Evolutionary conservation across 1,140 invertebrate species (phyloP).

Genomic region (Neodiprion fabricii): DNA sequence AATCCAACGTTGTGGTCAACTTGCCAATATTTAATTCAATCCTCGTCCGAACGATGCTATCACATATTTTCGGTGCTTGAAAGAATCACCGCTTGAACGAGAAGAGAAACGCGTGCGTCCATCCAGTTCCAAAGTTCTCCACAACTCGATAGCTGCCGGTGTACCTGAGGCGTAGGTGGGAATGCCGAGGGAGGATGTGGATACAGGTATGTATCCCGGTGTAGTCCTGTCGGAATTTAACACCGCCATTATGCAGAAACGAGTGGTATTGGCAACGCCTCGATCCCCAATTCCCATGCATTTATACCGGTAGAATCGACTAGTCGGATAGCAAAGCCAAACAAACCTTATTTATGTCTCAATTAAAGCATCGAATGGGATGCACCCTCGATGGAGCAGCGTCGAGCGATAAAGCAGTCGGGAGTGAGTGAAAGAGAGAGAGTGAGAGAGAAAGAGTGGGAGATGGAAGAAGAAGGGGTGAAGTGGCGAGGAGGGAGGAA

Average conservation of each 20-base stretch:
- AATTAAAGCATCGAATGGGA: slow-evolving; percentile 63
- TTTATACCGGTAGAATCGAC: slow-evolving; percentile 40
- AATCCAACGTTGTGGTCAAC: too few species aligned
- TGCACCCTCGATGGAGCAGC: slow-evolving; percentile 62
- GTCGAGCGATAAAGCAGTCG: slow-evolving; percentile 62
- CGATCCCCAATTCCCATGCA: slow-evolving; percentile 59
- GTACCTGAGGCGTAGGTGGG: too few species aligned
- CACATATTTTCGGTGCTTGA: too few species aligned
- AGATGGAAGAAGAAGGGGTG: slow-evolving; percentile 24
- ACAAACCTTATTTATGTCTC: slow-evolving; percentile 65
- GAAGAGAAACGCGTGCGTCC: too few species aligned
- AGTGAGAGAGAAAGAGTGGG: slow-evolving; percentile 25
- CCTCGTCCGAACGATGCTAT: too few species aligned
- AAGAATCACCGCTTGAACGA: too few species aligned
- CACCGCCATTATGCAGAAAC: slow-evolving; percentile 59
- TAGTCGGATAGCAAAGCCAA: slow-evolving; percentile 58
- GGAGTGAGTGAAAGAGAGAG: slow-evolving; percentile 41
- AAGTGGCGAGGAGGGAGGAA: slow-evolving; percentile 26
- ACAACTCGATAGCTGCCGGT: too few species aligned
- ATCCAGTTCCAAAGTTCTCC: too few species aligned
- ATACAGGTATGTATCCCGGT: not conserved
- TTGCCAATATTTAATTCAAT: too few species aligned
- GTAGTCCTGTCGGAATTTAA: slow-evolving; percentile 47
- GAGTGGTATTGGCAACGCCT: slow-evolving; percentile 60
- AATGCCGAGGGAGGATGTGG: not conserved